A percentile compares a stretch with the other conserved stretches of the same genome.
phyloP scores from a whole-genome alignment of 2,888 invertebrate genomes.

The Exocentrus adspersus region DNA sequence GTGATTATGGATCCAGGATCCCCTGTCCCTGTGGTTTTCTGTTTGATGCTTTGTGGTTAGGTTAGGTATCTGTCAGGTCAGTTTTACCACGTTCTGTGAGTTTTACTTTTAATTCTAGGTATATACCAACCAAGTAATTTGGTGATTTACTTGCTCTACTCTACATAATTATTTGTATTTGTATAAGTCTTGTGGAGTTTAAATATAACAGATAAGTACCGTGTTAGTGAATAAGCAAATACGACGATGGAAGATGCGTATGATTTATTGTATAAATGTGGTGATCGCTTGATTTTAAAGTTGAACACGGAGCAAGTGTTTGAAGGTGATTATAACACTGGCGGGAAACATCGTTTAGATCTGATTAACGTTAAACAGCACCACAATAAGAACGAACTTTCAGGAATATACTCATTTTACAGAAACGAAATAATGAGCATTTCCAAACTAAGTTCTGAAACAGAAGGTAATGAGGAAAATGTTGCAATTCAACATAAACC shows the following conservation, averaged over 20 bases:
- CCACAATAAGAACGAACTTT: conserved; percentile 42
- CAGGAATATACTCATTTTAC: conserved; percentile 41
- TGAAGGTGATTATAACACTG: conserved; percentile 43
- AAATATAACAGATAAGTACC: too few species aligned
- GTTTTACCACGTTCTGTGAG: too few species aligned
- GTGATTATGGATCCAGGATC: too few species aligned
- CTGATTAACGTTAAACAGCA: conserved; percentile 40
- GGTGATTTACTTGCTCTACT: too few species aligned
- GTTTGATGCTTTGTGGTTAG: too few species aligned
- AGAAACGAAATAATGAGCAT: conserved; percentile 42
- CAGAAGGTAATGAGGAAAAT: conserved; percentile 19
- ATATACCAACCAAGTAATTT: too few species aligned
- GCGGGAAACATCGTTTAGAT: conserved; percentile 41
- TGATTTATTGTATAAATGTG: conserved; percentile 27
- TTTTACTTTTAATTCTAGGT: too few species aligned
- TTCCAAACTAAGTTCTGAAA: conserved; percentile 32
- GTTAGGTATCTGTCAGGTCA: too few species aligned
- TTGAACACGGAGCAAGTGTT: conserved; percentile 40
- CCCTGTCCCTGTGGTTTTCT: too few species aligned
- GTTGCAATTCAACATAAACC: neutral
- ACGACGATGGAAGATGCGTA: conserved; percentile 5
- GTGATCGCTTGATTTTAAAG: conserved; percentile 42
- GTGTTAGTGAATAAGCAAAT: too few species aligned
- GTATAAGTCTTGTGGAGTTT: too few species aligned
- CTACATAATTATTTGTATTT: too few species aligned